These are phyloP conservation scores for Alviniconcha marisindica DNA, from an alignment of 1,140 invertebrate species.

Conservation along the genomic window DNA sequence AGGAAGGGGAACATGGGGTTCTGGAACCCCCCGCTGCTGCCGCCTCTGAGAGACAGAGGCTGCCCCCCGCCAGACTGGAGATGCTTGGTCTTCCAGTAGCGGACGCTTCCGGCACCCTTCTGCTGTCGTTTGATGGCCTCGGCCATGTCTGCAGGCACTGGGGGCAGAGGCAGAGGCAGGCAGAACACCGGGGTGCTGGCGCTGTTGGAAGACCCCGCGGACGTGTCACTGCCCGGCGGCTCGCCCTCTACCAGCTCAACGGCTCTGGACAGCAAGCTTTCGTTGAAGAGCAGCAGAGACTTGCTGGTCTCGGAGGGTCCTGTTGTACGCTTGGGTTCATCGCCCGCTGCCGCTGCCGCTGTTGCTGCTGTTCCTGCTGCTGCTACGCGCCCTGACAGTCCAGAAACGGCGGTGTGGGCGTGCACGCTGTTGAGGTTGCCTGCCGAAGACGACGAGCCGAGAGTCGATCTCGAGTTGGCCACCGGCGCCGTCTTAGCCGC, in stretches of 20 bases:
- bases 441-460: too few relatives aligned
- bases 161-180: neutral
- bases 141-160: constrained; percentile 7
- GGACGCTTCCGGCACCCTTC: neutral
- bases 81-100: constrained; percentile 35
- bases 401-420: too few relatives aligned
- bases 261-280: neutral
- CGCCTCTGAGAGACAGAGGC: neutral
- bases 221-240: neutral
- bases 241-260: neutral
- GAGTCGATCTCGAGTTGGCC: too few relatives aligned
- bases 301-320: too few relatives aligned
- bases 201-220: neutral
- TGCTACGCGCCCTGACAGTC: too few relatives aligned
- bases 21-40: neutral
- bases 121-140: constrained; percentile 36
- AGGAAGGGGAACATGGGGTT: neutral
- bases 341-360: neutral
- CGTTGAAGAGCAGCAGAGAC: neutral
- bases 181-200: neutral
- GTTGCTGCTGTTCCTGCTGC: neutral
- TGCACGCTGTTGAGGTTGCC: too few relatives aligned
- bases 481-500: too few relatives aligned
- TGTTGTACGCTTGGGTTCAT: too few relatives aligned
- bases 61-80: neutral